Evolutionary conservation across 2,797 vertebrate species (phyloP).

Genomic region (Chloroceryle inda): DNA sequence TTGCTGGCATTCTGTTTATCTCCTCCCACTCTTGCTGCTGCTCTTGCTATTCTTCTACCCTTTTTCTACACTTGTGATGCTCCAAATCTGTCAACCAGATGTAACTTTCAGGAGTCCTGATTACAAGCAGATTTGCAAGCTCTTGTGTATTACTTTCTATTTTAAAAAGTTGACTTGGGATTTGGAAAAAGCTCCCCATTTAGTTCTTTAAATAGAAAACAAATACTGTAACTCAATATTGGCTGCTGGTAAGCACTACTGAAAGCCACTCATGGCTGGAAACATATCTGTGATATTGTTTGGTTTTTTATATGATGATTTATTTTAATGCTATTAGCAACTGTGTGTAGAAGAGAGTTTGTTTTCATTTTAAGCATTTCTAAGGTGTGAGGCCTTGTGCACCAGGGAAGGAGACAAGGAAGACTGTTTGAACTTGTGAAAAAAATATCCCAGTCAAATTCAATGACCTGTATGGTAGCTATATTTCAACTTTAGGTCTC

Average conservation of each 20-base stretch:
- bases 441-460: background rate
- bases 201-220: constrained; percentile 37
- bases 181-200: constrained; percentile 27
- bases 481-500: background rate
- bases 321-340: constrained; percentile 35
- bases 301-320: background rate
- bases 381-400: background rate
- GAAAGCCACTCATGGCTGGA: background rate
- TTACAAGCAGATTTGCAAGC: constrained; percentile 61
- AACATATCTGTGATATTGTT: background rate
- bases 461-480: background rate
- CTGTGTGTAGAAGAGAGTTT: background rate
- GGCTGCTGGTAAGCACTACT: constrained; percentile 42
- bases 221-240: background rate
- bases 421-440: background rate
- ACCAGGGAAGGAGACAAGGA: background rate
- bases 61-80: background rate
- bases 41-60: background rate
- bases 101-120: constrained; percentile 51
- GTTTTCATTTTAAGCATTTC: constrained; percentile 26
- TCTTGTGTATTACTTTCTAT: constrained; percentile 30
- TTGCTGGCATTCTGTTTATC: background rate
- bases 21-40: background rate
- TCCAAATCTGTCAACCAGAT: constrained; percentile 70
- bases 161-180: constrained; percentile 44